A percentile compares a stretch with the other conserved stretches of the same genome.
Evolutionary conservation across 2,113 vertebrate species (phyloP).

Genomic region (Anser cygnoides): DNA sequence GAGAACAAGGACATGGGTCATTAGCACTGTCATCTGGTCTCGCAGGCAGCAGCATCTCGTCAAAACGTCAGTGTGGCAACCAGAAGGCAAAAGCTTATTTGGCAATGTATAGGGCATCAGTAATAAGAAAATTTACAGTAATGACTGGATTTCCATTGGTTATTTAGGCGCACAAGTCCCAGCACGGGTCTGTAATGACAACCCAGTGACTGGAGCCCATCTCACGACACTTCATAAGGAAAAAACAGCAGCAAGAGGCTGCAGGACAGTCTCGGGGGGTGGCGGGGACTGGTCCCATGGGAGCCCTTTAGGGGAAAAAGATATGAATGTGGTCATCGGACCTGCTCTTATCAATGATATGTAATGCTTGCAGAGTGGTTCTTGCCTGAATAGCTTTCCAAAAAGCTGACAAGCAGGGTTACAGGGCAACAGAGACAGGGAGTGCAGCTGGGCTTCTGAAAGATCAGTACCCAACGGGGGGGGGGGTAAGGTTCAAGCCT

Average conservation of each 20-base stretch:
- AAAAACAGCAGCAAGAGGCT: neutral
- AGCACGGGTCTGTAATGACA: neutral
- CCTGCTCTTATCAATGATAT: neutral
- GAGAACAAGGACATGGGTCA: conserved; percentile 37
- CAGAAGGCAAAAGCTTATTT: conserved; percentile 1
- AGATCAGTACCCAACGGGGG: neutral
- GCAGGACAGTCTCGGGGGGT: neutral
- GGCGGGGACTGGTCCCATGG: neutral
- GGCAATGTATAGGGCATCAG: neutral
- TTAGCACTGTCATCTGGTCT: conserved; percentile 41
- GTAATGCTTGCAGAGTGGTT: neutral
- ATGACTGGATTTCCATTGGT: neutral
- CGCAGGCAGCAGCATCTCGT: neutral
- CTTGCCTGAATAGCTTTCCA: neutral
- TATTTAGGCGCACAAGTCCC: neutral
- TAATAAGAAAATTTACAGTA: neutral
- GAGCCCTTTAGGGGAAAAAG: neutral
- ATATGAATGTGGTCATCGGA: neutral
- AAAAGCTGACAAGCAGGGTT: neutral
- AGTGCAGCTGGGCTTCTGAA: neutral
- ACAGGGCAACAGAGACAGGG: neutral
- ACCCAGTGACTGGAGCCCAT: neutral
- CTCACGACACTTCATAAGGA: neutral
- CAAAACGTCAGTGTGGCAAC: neutral
- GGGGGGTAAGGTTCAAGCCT: neutral